phyloP scores from a whole-genome alignment of 2,888 invertebrate genomes.

The Drosophila borealis region DNA sequence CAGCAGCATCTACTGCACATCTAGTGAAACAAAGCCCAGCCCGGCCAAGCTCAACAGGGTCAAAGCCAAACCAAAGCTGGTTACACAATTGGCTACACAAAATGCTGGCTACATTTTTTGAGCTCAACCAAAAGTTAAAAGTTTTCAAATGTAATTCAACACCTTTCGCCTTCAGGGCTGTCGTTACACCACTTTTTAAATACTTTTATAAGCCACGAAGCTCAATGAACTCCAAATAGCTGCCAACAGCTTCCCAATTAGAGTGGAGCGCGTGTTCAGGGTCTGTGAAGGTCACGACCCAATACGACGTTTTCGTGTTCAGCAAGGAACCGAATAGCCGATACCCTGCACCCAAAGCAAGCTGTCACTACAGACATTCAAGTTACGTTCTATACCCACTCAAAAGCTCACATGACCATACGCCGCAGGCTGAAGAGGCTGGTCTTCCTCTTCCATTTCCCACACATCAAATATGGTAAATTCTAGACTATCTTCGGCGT shows the following conservation, averaged over 20 bases:
- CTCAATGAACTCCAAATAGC: constrained; percentile 12
- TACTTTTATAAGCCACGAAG: constrained; percentile 48
- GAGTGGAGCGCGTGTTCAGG: neutral
- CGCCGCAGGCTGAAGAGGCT: neutral
- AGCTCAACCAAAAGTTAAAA: constrained; percentile 40
- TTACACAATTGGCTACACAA: constrained; percentile 67
- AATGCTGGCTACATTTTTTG: constrained; percentile 44
- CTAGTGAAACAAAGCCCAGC: constrained; percentile 1
- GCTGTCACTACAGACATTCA: too few species aligned
- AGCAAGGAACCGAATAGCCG: too few species aligned
- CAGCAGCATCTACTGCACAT: constrained; percentile 6
- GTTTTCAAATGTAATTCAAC: constrained; percentile 75
- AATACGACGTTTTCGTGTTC: neutral
- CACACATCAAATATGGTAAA: too few species aligned
- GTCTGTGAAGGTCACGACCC: neutral
- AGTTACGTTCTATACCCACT: too few species aligned
- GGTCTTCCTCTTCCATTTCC: too few species aligned
- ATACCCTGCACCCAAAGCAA: too few species aligned
- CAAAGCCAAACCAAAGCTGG: constrained; percentile 54
- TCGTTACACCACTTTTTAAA: constrained; percentile 50
- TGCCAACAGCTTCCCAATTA: constrained; percentile 9
- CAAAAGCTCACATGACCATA: too few species aligned
- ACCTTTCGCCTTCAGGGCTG: constrained; percentile 58
- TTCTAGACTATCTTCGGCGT: too few species aligned
- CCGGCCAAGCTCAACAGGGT: constrained; percentile 34